A percentile compares a stretch with the other conserved stretches of the same genome.
phyloP scores from a whole-genome alignment of 2,113 vertebrate species.

The Cygnus atratus region DNA sequence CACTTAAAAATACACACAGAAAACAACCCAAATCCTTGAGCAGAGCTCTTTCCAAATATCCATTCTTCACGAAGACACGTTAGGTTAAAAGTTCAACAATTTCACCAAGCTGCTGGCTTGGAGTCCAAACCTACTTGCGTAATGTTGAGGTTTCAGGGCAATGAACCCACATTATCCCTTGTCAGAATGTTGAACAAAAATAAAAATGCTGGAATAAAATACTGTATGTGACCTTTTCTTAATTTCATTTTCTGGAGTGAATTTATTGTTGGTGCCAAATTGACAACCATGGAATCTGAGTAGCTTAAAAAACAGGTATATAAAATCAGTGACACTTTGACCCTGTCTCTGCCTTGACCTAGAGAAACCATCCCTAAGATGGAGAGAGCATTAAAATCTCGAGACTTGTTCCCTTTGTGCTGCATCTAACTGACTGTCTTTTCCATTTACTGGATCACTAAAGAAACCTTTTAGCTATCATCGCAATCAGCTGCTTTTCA shows the following conservation, averaged over 20 bases:
- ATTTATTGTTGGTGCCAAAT: constrained; percentile 11
- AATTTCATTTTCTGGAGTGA: constrained; percentile 24
- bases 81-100: constrained; percentile 70
- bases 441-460: background rate
- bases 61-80: constrained; percentile 54
- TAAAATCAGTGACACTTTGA: background rate
- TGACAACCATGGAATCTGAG: background rate
- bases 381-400: background rate
- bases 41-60: constrained; percentile 41
- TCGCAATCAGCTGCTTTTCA: background rate
- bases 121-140: constrained; percentile 56
- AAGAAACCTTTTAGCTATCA: background rate
- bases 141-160: constrained; percentile 61
- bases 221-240: constrained; percentile 33
- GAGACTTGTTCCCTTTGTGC: background rate
- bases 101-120: constrained; percentile 53
- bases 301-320: background rate
- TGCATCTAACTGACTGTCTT: background rate
- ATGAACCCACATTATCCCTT: constrained; percentile 48
- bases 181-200: constrained; percentile 59
- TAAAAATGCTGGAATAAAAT: constrained; percentile 55
- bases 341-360: background rate
- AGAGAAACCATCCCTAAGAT: background rate
- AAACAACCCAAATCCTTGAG: constrained; percentile 5
- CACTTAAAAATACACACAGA: constrained; percentile 47